Evolutionary conservation across 2,797 vertebrate genomes (phyloP).

Genomic region (Pyrocephalus nanus): DNA sequence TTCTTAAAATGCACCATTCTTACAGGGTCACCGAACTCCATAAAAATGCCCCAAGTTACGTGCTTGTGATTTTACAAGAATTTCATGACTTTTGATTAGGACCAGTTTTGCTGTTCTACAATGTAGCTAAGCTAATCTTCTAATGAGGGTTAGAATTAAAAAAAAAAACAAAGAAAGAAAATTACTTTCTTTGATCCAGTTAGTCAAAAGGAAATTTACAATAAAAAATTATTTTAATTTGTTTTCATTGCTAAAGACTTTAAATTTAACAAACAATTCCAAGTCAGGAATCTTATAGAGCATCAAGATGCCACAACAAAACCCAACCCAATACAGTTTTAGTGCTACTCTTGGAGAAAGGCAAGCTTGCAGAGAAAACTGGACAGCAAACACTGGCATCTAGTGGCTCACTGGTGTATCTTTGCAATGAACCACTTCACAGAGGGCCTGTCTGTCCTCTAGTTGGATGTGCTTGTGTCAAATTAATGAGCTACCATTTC

Average conservation of each 20-base stretch:
- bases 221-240: not conserved
- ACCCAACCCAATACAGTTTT: not conserved
- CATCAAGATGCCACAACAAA: not conserved
- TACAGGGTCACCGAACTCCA: rapidly evolving
- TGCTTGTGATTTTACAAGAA: not conserved
- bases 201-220: not conserved
- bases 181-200: not conserved
- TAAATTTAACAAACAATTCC: not conserved
- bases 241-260: not conserved
- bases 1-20: not conserved
- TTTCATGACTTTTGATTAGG: not conserved
- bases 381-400: not conserved
- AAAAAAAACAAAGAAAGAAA: not conserved
- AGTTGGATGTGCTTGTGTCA: not conserved
- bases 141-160: not conserved
- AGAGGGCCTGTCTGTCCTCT: not conserved
- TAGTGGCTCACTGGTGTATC: not conserved
- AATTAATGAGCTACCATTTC: not conserved
- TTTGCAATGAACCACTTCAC: not conserved
- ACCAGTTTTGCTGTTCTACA: not conserved
- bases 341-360: not conserved
- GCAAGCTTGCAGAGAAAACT: not conserved
- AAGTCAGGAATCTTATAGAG: not conserved
- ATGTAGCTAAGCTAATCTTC: not conserved
- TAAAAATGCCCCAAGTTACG: not conserved